A percentile compares a stretch with the other conserved stretches of the same genome.
Conservation (phyloP, 1,140 invertebrate species). For the Hestina assimilis region DNA sequence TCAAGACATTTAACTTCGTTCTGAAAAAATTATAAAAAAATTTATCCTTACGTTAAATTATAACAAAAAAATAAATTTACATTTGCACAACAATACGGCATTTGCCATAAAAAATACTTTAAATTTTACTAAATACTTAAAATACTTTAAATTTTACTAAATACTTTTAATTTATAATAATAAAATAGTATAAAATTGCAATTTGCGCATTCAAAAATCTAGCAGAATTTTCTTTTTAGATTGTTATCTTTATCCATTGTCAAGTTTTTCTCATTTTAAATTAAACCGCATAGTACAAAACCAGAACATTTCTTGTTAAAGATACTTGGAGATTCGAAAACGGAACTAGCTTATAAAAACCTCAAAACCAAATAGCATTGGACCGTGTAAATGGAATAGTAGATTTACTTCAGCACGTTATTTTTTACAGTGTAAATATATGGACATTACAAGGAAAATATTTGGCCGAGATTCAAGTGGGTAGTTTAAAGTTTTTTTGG, state of each 20-base stretch:
- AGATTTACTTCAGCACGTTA: conserved; percentile 8
- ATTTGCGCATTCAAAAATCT: neutral
- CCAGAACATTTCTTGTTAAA: neutral
- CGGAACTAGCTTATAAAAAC: conserved; percentile 9
- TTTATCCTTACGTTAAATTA: too few species aligned
- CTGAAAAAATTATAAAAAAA: too few species aligned
- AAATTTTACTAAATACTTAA: too few species aligned
- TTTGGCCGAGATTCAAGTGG: conserved; percentile 35
- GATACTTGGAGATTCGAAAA: conserved; percentile 3
- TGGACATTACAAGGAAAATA: conserved; percentile 28
- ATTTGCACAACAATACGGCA: too few species aligned
- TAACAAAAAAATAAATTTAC: too few species aligned
- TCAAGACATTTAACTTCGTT: too few species aligned
- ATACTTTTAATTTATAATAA: neutral
- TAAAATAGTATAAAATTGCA: neutral
- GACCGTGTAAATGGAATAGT: conserved; percentile 14
- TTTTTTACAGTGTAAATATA: conserved; percentile 24
- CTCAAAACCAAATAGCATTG: conserved; percentile 6
- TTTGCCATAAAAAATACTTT: too few species aligned
- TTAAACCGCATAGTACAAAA: neutral
- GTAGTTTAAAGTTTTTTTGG: conserved; percentile 35
- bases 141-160: too few species aligned
- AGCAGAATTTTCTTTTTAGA: neutral
- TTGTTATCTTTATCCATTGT: neutral
- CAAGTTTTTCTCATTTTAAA: neutral